Base-by-base conservation (phyloP, 2,888 invertebrate species). In the Rhamphomyia laevipes region DNA sequence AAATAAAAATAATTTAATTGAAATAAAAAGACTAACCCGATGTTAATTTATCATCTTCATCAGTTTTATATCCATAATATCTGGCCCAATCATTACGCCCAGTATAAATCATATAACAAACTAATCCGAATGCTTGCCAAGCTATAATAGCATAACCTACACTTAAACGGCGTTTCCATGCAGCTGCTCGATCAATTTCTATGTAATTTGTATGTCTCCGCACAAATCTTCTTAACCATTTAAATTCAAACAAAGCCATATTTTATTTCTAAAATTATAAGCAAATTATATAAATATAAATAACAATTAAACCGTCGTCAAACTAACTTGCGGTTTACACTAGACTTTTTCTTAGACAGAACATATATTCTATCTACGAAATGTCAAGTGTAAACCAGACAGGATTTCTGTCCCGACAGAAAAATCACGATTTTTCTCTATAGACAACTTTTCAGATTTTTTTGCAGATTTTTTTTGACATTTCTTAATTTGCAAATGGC, bases 121-220 rank as follows among this genome's bases (percentile, higher is more conserved):
- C 76, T 16, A 79, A 58, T 11, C 82, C 84, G 61, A 84, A 80
- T 1, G 81, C 81, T 66, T 85, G 80, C 84, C 84, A 85, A 13
- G 81, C 80, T 10, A 80, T n/a, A 41, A 85, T 48, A 33, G 76
- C 77, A 60, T 85, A 86, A 0, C 66, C 71, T 51, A 82, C 53
- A 53, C 83, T 78, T 1, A 85, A 65, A 18, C 80, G 73, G 7
- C 72, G 68, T 63, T 81, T 82, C 81, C 80, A 81, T 10, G 72
- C 41, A 2, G 67, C 59, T 1, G 84, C 84, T 31, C 63, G 66
- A 13, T 75, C 66, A 56, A 68, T 64, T 2, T 70, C 65, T 47
- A 78, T 75, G 0, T 74, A 75, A 43, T 62, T 71, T 18, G 74
- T 76, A 54, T 74, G 57, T 21, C 70, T 64, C 42, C 77, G 64